phyloP scores from a whole-genome alignment of 2,797 vertebrate genomes.

The Rhinella marina region DNA sequence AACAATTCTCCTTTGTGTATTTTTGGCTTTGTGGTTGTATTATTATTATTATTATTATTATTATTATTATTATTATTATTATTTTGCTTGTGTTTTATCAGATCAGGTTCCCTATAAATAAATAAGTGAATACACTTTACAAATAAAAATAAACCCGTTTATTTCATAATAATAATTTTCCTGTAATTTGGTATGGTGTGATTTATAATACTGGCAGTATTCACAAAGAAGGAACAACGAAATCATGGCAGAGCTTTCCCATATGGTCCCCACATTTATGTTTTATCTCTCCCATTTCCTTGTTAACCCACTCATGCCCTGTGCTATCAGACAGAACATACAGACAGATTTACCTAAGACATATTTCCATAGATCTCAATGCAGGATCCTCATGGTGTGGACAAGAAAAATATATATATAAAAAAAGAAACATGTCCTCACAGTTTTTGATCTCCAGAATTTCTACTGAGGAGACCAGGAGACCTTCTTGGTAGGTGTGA shows the following conservation, averaged over 20 bases:
- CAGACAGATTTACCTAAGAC: conserved; percentile 52
- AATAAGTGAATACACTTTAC: conserved; percentile 71
- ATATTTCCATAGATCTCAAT: conserved; percentile 50
- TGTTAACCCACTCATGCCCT: conserved; percentile 52
- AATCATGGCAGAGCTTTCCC: conserved; percentile 34
- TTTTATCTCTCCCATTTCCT: conserved; percentile 48
- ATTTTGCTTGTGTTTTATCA: conserved; percentile 46
- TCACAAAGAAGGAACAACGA: conserved; percentile 51
- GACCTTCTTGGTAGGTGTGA: conserved; percentile 61
- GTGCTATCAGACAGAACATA: conserved; percentile 43
- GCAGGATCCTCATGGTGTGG: conserved; percentile 33
- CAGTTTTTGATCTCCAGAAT: conserved; percentile 38
- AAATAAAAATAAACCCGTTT: conserved; percentile 77
- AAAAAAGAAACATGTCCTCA: conserved; percentile 25
- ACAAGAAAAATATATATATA: neutral
- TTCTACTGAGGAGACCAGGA: too few relatives aligned
- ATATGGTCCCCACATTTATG: conserved; percentile 58
- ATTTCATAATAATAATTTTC: conserved; percentile 43
- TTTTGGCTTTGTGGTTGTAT: conserved; percentile 71
- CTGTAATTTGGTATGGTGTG: conserved; percentile 54
- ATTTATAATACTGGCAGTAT: conserved; percentile 46
- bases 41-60: conserved; percentile 21
- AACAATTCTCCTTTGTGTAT: conserved; percentile 27
- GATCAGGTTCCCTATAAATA: conserved; percentile 76
- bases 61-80: conserved; percentile 29